phyloP scores from a whole-genome alignment of 2,888 invertebrate species.

The Orthonevra nobilis region DNA sequence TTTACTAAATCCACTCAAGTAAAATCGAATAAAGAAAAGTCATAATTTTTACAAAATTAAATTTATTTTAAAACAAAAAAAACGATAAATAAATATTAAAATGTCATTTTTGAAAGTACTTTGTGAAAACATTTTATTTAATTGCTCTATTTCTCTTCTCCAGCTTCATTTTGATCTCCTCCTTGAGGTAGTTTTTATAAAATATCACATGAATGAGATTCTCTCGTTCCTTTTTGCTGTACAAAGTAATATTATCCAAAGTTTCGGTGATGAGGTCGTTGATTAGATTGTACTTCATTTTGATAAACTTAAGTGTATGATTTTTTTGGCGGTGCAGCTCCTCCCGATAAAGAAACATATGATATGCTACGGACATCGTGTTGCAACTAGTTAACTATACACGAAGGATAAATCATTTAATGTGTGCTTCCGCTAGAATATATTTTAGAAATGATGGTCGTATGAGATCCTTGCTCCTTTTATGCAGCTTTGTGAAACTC shows the following conservation, averaged over 20 bases:
- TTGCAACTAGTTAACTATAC: too few species aligned
- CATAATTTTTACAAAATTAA: too few species aligned
- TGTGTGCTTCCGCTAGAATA: too few species aligned
- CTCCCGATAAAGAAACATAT: conserved; percentile 13
- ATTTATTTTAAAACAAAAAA: too few species aligned
- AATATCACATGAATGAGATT: conserved; percentile 8
- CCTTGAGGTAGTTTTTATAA: conserved; percentile 11
- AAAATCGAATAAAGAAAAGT: too few species aligned
- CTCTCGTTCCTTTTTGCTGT: conserved; percentile 14
- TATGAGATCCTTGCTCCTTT: too few species aligned
- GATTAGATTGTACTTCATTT: conserved; percentile 1
- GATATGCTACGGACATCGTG: conserved; percentile 14
- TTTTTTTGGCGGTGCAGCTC: neutral
- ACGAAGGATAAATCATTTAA: too few species aligned
- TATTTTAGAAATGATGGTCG: too few species aligned
- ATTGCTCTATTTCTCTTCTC: neutral
- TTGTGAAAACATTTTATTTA: neutral
- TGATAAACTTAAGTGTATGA: neutral
- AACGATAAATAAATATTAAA: too few species aligned
- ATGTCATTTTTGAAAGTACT: too few species aligned
- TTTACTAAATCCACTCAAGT: too few species aligned
- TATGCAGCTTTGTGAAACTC: too few species aligned
- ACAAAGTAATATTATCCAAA: conserved; percentile 9
- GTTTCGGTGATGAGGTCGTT: conserved; percentile 11
- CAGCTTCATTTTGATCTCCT: neutral